Evolutionary conservation across 2,888 invertebrate species (phyloP), one percentile per base, ranked within the genome.

Genomic region (Sminthurinus aureus): DNA sequence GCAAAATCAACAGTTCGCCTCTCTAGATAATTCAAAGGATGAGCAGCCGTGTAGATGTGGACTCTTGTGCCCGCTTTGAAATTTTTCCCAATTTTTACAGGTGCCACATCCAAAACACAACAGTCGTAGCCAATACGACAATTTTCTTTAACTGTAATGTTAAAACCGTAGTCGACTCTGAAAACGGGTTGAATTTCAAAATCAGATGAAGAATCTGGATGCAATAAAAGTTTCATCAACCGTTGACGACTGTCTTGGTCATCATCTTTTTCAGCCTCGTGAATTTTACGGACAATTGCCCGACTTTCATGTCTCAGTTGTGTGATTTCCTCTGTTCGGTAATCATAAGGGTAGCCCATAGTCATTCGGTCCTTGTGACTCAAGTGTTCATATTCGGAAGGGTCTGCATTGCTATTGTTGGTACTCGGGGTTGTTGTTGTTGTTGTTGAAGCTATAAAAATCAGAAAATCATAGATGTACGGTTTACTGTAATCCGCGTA

Each of bases 1-100:
- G 15, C 73, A 22, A 15, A 26, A 73, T 26, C 18, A 24, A 13
- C n/a, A 22, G 71, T 12, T 80, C 64, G 75, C 84, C 50, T 22
- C 50, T 22, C 67, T 82, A 52, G 15, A 81, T 82, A 15, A 81
- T 80, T 86, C 85, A 0, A 87, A 0, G 88, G 87, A 84, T 88
- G 88, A 12, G 84, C 84, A 6, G 86, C 88, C 12, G 87, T 83
- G 76, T 88, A 88, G 24, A 88, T 83, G 22, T 88, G 87, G 22
- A 87, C 88, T n/a, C 73, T 75, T 9, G 88, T 87, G 4, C 85
- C 88, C 15, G 86, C 50, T 74, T 85, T 69, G 67, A 85, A 85
- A 71, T 88, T 84, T 26, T 83, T 82, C 0, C 84, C 85, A 77
- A 83, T 83, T 20, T 22, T 81, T 11, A 85, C 73, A 1, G 81